Evolutionary conservation across 2,113 vertebrate species (phyloP).

Genomic region (Scomber scombrus): DNA sequence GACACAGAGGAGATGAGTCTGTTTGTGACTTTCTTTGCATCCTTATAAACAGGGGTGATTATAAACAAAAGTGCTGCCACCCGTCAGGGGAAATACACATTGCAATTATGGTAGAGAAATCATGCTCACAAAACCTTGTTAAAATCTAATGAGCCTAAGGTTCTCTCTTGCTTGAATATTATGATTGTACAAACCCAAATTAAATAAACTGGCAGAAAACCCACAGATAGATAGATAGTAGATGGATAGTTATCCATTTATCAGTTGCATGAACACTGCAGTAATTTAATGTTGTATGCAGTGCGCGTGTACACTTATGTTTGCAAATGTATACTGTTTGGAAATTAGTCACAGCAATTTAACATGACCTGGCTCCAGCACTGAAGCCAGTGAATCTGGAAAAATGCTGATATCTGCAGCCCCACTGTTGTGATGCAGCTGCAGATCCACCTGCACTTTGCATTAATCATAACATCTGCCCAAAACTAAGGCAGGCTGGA

Average conservation of each 20-base stretch:
- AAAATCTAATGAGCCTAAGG: conserved; percentile 75
- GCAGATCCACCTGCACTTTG: conserved; percentile 2
- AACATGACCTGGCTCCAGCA: background rate
- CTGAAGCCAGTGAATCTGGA: conserved; percentile 11
- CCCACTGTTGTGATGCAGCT: conserved; percentile 13
- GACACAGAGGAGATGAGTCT: background rate
- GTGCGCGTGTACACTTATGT: background rate
- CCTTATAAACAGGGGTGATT: conserved; percentile 61
- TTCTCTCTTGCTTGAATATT: conserved; percentile 68
- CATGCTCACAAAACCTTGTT: conserved; percentile 73
- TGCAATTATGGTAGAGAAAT: conserved; percentile 74
- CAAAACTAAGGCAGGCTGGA: background rate
- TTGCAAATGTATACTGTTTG: conserved; percentile 27
- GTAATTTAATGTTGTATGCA: background rate
- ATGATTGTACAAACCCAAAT: conserved; percentile 68
- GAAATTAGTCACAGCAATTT: conserved; percentile 18
- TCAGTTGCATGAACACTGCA: conserved; percentile 14
- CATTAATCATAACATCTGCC: conserved; percentile 1
- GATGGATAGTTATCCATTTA: background rate
- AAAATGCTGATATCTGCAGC: conserved; percentile 2
- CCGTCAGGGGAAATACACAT: conserved; percentile 72
- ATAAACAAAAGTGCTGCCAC: conserved; percentile 70
- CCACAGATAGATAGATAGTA: background rate
- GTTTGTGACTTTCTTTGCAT: conserved; percentile 62
- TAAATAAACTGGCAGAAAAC: conserved; percentile 41